These are phyloP conservation scores for Pseudomugil tenellus DNA, from an alignment of 2,797 vertebrate genomes.

Conservation along the genomic window DNA sequence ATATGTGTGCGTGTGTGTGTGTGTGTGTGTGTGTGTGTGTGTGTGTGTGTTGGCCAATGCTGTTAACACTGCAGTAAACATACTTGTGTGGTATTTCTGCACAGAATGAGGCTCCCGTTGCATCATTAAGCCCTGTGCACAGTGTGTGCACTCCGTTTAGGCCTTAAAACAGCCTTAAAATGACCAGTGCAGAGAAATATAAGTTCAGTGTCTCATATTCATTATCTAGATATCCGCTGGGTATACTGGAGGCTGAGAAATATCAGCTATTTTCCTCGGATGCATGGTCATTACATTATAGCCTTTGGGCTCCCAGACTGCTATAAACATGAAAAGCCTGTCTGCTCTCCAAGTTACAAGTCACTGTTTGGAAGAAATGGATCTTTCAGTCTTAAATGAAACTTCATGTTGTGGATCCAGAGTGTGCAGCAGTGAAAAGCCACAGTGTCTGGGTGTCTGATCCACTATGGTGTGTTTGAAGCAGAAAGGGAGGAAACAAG, in stretches of 20 bases:
- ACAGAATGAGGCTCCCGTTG: too few species aligned
- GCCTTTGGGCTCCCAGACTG: neutral
- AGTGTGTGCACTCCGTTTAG: too few species aligned
- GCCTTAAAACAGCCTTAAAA: neutral
- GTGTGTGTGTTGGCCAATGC: too few species aligned
- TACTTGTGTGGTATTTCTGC: too few species aligned
- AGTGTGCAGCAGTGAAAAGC: neutral
- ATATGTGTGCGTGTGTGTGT: too few species aligned
- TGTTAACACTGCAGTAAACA: too few species aligned
- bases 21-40: too few species aligned
- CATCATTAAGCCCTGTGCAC: too few species aligned
- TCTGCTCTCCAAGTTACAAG: neutral
- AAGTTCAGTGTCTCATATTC: neutral
- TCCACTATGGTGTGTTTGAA: neutral
- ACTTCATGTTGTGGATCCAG: slow-evolving; percentile 3
- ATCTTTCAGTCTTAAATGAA: neutral
- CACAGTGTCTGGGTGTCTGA: too few species aligned
- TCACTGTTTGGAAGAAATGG: neutral
- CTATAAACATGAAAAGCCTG: neutral
- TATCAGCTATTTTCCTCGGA: neutral
- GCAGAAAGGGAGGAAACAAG: slow-evolving; percentile 5
- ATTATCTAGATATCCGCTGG: neutral
- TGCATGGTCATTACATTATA: slow-evolving; percentile 1
- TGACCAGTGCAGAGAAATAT: neutral
- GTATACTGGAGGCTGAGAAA: neutral